Evolutionary conservation across 1,140 invertebrate genomes (phyloP), one percentile per base, ranked within the genome.

Genomic region (Trissolcus basalis): DNA sequence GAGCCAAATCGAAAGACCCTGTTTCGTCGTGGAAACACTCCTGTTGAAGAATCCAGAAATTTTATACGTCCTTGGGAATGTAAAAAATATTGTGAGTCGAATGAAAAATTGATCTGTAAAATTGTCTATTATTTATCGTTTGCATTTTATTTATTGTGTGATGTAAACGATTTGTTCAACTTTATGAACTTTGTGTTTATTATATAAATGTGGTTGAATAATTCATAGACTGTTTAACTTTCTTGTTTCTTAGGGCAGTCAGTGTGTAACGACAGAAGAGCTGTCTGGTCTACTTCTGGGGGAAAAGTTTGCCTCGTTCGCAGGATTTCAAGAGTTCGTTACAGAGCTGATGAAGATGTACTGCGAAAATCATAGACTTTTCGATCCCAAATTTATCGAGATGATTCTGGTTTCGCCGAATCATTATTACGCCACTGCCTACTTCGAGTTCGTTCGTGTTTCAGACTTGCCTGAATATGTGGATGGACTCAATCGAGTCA

Each of bases 301-400:
- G 19, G 11, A 14, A 5, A 49, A 64, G 15, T 19, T 56, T 0
- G 58, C 35, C 15, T 16, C 27, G 12, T 6, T 48, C 9, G 82
- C 82, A 41, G 81, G 80, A 14, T 85, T 83, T 59, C 81, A 78
- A 36, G 80, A 83, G 33, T 85, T 82, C 53, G 9, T 85, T 0
- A 75, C 80, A 13, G 19, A 79, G 47, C 51, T 77, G 15, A 67
- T 70, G 15, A 56, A 55, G 9, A 35, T 80, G 0, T 78, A 76
- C 10, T 77, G 76, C 0, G 8, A 47, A 4, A 19, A 64, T 44
- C 3, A 77, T 39, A n/a, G 49, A 11, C 61, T 55, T 19, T 7
- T 61, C 7, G 39, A 78, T 49, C 7, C 1, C 3, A 47, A 59
- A 15, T 50, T 59, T 35, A 12, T 83, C 9, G n/a, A 56, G 12